Conservation (phyloP, 2,888 invertebrate genomes). For the Dione juno region DNA sequence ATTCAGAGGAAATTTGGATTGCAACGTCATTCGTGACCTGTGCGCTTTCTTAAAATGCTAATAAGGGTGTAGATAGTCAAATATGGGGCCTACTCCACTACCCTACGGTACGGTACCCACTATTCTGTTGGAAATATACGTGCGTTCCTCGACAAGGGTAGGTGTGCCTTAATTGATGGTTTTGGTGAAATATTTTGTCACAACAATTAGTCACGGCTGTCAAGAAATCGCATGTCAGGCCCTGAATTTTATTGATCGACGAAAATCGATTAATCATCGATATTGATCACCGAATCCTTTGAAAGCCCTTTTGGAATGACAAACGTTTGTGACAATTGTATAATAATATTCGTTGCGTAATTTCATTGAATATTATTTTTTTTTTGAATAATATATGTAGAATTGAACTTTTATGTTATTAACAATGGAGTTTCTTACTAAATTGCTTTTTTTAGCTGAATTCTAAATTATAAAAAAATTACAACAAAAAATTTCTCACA, state of each 20-base stretch:
- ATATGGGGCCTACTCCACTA: slow-evolving; percentile 24
- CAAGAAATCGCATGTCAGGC: slow-evolving; percentile 72
- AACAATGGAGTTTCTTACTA: background rate
- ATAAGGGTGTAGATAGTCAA: slow-evolving; percentile 39
- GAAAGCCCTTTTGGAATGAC: slow-evolving; percentile 68
- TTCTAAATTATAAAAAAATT: too few relatives aligned
- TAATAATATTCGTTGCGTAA: slow-evolving; percentile 31
- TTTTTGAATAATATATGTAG: background rate
- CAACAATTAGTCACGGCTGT: slow-evolving; percentile 82
- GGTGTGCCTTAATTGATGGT: slow-evolving; percentile 65
- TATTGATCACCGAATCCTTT: slow-evolving; percentile 69
- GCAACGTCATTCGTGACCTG: slow-evolving; percentile 64
- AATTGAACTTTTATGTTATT: background rate
- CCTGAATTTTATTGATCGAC: slow-evolving; percentile 78
- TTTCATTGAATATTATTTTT: slow-evolving; percentile 1
- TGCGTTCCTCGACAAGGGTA: slow-evolving; percentile 61
- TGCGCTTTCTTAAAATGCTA: slow-evolving; percentile 50
- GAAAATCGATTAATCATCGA: slow-evolving; percentile 75
- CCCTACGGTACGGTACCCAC: slow-evolving; percentile 34
- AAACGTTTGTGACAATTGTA: slow-evolving; percentile 63
- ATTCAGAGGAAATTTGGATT: slow-evolving; percentile 68
- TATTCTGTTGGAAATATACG: slow-evolving; percentile 42
- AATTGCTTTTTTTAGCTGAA: background rate
- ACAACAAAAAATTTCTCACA: too few relatives aligned
- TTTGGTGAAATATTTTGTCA: slow-evolving; percentile 84